phyloP scores from a whole-genome alignment of 2,113 vertebrate species.

The Trichechus manatus region DNA sequence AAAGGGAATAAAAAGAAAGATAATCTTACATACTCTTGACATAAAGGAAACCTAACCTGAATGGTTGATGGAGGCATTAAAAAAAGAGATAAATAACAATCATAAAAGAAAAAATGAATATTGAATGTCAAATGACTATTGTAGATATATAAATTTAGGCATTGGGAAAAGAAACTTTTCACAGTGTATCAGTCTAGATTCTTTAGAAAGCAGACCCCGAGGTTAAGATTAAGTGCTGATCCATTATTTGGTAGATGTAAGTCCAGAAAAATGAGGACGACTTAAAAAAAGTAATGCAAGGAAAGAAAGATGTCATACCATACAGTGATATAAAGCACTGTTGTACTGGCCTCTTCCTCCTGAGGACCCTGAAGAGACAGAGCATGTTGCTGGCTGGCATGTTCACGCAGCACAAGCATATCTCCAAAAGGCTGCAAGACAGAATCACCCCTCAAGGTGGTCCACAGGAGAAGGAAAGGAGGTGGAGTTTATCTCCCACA shows the following conservation, averaged over 20 bases:
- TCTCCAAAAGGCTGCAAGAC: background rate
- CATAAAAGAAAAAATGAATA: background rate
- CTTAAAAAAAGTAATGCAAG: no score
- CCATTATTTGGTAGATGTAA: background rate
- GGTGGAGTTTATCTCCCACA: background rate
- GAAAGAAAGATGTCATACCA: background rate
- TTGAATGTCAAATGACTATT: background rate
- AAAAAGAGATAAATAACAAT: background rate
- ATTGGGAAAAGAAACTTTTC: background rate
- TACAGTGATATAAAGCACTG: background rate
- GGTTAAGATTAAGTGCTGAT: background rate
- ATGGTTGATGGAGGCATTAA: background rate
- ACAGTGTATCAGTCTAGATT: background rate
- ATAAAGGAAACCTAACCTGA: background rate
- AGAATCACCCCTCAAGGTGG: background rate
- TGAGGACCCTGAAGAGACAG: no score
- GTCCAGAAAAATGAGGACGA: background rate
- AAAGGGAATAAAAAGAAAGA: background rate
- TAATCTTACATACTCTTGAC: background rate
- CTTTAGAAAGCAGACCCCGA: background rate
- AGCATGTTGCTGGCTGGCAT: background rate
- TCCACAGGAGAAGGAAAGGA: background rate
- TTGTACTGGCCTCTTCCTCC: fast-evolving
- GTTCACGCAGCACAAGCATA: background rate
- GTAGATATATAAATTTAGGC: background rate